Evolutionary conservation across 2,888 invertebrate species (phyloP).

Genomic region (Eupithecia subumbrata): DNA sequence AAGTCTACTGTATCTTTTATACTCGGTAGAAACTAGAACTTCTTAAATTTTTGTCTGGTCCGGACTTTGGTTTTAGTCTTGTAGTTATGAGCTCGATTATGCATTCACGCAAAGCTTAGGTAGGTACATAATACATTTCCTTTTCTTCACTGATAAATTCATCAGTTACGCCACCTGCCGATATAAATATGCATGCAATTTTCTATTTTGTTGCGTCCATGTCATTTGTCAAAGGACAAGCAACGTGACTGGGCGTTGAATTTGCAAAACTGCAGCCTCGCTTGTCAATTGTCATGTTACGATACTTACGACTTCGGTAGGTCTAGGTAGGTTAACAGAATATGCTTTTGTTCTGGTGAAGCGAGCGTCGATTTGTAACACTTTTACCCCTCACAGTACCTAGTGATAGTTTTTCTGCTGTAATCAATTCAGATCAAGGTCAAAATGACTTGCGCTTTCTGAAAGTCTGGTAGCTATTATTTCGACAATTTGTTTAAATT

Average conservation of each 20-base stretch:
- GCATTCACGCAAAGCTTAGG: background rate
- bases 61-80: slow-evolving; percentile 42
- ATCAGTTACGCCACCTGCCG: slow-evolving; percentile 21
- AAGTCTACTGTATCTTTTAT: slow-evolving; percentile 54
- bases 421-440: slow-evolving; percentile 35
- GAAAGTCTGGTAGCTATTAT: slow-evolving; percentile 25
- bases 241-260: slow-evolving; percentile 30
- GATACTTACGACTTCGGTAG: slow-evolving; percentile 30
- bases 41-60: background rate
- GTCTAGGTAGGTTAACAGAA: background rate
- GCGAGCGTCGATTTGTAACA: background rate
- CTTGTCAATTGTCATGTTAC: slow-evolving; percentile 36
- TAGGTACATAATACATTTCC: background rate
- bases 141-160: slow-evolving; percentile 16
- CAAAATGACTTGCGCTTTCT: slow-evolving; percentile 23
- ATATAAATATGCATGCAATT: slow-evolving; percentile 35
- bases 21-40: background rate
- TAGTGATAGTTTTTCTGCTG: slow-evolving; percentile 26
- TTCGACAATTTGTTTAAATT: slow-evolving; percentile 19
- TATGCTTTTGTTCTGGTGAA: background rate
- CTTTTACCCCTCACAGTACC: background rate
- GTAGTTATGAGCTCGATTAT: background rate
- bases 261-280: slow-evolving; percentile 43
- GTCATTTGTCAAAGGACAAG: slow-evolving; percentile 38
- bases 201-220: slow-evolving; percentile 37